Base-by-base conservation (phyloP, 2,888 invertebrate genomes). In the Platerodrilus igneus region DNA sequence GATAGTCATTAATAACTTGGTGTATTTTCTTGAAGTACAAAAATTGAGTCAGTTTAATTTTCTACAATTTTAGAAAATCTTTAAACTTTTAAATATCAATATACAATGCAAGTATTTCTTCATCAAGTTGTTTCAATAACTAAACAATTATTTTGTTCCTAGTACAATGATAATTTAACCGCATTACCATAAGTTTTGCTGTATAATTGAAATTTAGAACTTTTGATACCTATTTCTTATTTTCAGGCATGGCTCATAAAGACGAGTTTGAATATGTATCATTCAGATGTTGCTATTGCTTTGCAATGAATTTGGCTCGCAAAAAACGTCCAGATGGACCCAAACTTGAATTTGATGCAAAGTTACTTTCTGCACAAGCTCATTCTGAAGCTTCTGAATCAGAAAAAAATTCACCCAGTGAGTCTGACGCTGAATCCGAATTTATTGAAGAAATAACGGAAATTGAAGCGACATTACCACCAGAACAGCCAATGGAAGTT, bases 281-380 rank as follows among this genome's bases (percentile, higher is more conserved):
- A 27, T 99, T 88, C 68, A 76, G 82, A 32, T 99, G 96, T 67
- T 90, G 89, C 53, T 95, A 93, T 69, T 96, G 96, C 68, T 82
- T 80, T 41, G 73, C 77, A 18, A 74, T 86, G 62, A 95, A 96
- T 73, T 85, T 88, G 15, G 86, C 95, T n/a, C 77, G 86, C 43
- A 93, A 93, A 63, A 81, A 86, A 59, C 78, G 86, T 19, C 92
- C 90, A 1, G 72, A 77, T 22, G 89, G 89, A 15, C 92, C 92
- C 1, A 72, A 69, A 59, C 58, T 75, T 40, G 68, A 70, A 7
- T 43, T 51, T 13, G 57, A 60, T 27, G 32, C 47, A 4, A 48
- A 45, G 23, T 25, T 41, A 4, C 19, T 33, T 14, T 42, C 34
- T n/a, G 26, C 14, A 21, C 32, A 25, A 11, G 36, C 13, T 27